phyloP scores from a whole-genome alignment of 2,888 invertebrate genomes.

The Ommatoiulus sabulosus region DNA sequence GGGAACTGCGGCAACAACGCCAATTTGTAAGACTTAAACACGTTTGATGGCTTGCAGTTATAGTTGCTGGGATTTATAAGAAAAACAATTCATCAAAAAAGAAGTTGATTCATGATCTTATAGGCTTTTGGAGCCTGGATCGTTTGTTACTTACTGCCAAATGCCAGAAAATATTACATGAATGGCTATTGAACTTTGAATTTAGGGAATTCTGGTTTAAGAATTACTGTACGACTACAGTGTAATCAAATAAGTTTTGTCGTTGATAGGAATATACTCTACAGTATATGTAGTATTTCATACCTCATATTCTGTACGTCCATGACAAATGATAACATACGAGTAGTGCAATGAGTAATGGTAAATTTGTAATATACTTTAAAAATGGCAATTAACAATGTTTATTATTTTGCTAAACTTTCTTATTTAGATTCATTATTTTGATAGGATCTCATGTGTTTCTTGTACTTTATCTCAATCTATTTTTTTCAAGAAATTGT shows the following conservation, averaged over 20 bases:
- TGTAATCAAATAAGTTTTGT: too few relatives aligned
- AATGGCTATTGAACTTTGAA: neutral
- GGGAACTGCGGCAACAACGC: neutral
- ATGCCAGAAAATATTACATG: neutral
- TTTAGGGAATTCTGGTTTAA: neutral
- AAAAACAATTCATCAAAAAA: neutral
- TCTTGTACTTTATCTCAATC: too few relatives aligned
- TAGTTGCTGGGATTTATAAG: neutral
- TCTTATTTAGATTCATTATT: too few relatives aligned
- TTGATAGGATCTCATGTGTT: too few relatives aligned
- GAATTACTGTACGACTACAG: too few relatives aligned
- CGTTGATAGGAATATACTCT: neutral
- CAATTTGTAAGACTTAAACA: neutral
- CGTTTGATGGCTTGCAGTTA: neutral
- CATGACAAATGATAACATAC: too few relatives aligned
- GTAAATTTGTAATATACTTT: too few relatives aligned
- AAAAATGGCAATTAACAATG: too few relatives aligned
- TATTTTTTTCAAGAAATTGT: too few relatives aligned
- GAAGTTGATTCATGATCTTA: neutral
- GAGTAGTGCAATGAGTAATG: too few relatives aligned
- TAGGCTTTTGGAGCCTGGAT: neutral
- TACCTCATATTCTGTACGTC: too few relatives aligned
- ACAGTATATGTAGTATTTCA: neutral
- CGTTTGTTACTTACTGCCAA: neutral
- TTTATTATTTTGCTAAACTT: too few relatives aligned